Percentiles rank a stretch among this genome's conserved stretches.
Conservation (phyloP, 2,113 vertebrate species). For the Hyperopisus bebe region DNA sequence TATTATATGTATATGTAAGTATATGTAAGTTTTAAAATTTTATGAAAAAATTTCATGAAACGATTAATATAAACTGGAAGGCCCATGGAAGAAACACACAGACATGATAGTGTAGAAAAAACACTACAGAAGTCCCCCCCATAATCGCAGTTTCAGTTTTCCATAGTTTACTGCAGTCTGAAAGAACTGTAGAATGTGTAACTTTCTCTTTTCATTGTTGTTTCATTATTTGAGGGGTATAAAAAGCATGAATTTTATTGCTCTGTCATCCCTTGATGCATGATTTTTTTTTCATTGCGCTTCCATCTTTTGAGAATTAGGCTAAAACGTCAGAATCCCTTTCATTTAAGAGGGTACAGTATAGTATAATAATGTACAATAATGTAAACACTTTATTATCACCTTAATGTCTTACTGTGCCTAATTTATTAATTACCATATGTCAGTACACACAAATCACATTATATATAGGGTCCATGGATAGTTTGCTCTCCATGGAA, state of each 20-base stretch:
- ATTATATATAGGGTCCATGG: not conserved
- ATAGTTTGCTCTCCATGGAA: not conserved
- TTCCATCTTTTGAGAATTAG: not conserved
- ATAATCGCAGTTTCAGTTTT: not conserved
- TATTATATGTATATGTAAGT: not conserved
- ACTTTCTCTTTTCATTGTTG: not conserved
- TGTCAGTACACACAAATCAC: not conserved
- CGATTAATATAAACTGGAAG: not conserved
- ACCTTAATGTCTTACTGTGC: not conserved
- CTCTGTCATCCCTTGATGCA: not conserved
- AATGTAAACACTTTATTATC: not conserved
- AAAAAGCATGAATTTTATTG: not conserved
- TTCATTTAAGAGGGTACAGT: not conserved
- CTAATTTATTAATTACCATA: not conserved
- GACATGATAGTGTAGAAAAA: not conserved
- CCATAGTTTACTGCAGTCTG: not conserved
- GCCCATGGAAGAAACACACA: not conserved
- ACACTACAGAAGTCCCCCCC: not conserved
- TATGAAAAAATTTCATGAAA: not conserved
- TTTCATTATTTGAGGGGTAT: not conserved
- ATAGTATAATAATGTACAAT: not conserved
- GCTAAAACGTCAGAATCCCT: not conserved
- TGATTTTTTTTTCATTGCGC: not conserved
- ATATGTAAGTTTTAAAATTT: not conserved
- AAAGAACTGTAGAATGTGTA: not conserved